Evolutionary conservation across 2,888 invertebrate species (phyloP).

Genomic region (Pinctada fucata): DNA sequence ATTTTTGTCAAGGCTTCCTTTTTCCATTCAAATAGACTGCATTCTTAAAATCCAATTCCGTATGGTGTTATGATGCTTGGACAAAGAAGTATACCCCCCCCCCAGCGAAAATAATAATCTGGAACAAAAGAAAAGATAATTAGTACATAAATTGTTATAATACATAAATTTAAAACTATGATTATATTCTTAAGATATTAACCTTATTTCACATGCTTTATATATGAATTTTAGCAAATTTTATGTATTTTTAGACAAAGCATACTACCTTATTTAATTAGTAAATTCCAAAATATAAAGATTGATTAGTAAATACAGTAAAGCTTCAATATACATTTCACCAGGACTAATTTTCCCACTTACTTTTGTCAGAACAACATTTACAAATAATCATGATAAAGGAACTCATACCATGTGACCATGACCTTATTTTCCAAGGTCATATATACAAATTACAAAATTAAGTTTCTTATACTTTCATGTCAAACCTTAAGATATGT

Average conservation of each 20-base stretch:
- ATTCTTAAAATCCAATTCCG: not conserved
- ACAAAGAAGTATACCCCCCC: not conserved
- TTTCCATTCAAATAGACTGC: not conserved
- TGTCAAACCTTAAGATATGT: not conserved
- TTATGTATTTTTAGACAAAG: not conserved
- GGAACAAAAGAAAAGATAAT: not conserved
- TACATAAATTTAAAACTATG: not conserved
- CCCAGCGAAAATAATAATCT: not conserved
- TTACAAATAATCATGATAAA: not conserved
- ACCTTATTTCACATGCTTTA: not conserved
- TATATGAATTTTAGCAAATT: slow-evolving; percentile 1
- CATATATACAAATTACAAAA: not conserved
- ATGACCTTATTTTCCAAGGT: not conserved
- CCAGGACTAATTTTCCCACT: too few species aligned
- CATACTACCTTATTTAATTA: too few species aligned
- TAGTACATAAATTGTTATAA: not conserved
- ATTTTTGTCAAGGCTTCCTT: not conserved
- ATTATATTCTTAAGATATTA: not conserved
- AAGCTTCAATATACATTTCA: too few species aligned
- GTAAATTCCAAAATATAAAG: too few species aligned
- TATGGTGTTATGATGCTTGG: not conserved
- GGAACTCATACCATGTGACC: not conserved
- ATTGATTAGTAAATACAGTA: too few species aligned
- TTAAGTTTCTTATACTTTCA: not conserved
- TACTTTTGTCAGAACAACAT: not conserved